These are phyloP conservation scores for Scelioninae gen. 2 DNA, from an alignment of 2,888 invertebrate genomes.

Conservation along the genomic window DNA sequence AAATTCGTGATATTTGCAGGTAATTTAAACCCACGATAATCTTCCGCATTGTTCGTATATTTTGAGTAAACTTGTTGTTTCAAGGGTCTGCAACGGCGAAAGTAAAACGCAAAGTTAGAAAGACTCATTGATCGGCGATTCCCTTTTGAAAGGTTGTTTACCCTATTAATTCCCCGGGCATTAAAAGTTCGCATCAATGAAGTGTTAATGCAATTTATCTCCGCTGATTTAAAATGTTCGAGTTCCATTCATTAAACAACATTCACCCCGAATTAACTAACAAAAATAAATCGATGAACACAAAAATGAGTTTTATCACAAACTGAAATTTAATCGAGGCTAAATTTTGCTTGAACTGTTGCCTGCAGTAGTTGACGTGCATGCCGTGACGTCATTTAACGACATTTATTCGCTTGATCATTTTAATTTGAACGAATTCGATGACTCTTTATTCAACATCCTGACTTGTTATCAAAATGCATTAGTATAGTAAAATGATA, in stretches of 20 bases:
- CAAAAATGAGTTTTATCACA: slow-evolving; percentile 14
- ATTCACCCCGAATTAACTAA: slow-evolving; percentile 5
- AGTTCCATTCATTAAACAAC: not conserved
- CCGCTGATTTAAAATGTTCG: not conserved
- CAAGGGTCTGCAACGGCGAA: too few species aligned
- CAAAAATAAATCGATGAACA: slow-evolving; percentile 14
- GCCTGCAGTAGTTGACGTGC: too few species aligned
- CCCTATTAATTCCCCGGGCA: slow-evolving; percentile 6
- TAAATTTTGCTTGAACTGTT: not conserved
- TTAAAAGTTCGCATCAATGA: slow-evolving; percentile 12
- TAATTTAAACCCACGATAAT: too few species aligned
- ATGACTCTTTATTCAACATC: too few species aligned
- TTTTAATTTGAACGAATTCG: not conserved
- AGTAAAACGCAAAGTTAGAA: not conserved
- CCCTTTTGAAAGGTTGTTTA: slow-evolving; percentile 11
- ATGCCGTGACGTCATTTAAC: too few species aligned
- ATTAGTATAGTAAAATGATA: too few species aligned
- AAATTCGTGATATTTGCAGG: too few species aligned
- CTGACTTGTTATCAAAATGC: too few species aligned
- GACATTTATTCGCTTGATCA: too few species aligned
- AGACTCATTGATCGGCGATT: slow-evolving; percentile 18
- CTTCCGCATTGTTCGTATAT: too few species aligned
- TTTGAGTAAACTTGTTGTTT: too few species aligned
- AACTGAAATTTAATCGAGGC: not conserved
- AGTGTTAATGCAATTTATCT: slow-evolving; percentile 8